These are phyloP conservation scores for Channa striata DNA, from an alignment of 2,797 vertebrate species.

Conservation along the genomic window DNA sequence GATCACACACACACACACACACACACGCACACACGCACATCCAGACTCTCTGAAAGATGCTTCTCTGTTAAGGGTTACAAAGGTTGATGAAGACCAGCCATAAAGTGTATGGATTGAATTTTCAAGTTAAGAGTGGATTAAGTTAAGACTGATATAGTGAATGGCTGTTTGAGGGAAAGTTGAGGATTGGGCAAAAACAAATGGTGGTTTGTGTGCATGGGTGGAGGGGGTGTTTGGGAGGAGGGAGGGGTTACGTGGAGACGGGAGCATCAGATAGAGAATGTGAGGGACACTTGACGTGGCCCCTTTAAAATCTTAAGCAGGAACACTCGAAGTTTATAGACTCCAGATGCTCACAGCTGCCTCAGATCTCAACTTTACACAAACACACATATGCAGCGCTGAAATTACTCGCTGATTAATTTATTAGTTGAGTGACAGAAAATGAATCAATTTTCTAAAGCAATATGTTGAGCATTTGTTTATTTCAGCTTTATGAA, in stretches of 20 bases:
- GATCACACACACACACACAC: slow-evolving; percentile 25
- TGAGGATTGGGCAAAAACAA: slow-evolving; percentile 22
- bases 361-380: slow-evolving; percentile 43
- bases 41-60: slow-evolving; percentile 41
- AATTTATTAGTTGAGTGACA: neutral
- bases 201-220: neutral
- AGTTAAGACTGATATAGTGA: slow-evolving; percentile 41
- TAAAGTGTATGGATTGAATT: slow-evolving; percentile 51
- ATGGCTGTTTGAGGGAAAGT: slow-evolving; percentile 28
- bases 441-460: neutral
- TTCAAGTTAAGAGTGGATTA: slow-evolving; percentile 44
- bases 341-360: slow-evolving; percentile 49
- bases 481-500: neutral
- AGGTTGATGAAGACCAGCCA: slow-evolving; percentile 49
- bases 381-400: slow-evolving; percentile 18
- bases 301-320: slow-evolving; percentile 53
- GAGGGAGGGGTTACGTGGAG: neutral
- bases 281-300: slow-evolving; percentile 51
- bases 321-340: slow-evolving; percentile 46
- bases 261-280: slow-evolving; percentile 5
- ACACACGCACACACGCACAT: neutral
- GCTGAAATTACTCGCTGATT: slow-evolving; percentile 17
- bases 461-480: neutral
- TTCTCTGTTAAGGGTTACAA: slow-evolving; percentile 62
- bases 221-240: neutral